These are phyloP conservation scores for Phaethon lepturus DNA, from an alignment of 2,113 vertebrate genomes.

Conservation along the genomic window DNA sequence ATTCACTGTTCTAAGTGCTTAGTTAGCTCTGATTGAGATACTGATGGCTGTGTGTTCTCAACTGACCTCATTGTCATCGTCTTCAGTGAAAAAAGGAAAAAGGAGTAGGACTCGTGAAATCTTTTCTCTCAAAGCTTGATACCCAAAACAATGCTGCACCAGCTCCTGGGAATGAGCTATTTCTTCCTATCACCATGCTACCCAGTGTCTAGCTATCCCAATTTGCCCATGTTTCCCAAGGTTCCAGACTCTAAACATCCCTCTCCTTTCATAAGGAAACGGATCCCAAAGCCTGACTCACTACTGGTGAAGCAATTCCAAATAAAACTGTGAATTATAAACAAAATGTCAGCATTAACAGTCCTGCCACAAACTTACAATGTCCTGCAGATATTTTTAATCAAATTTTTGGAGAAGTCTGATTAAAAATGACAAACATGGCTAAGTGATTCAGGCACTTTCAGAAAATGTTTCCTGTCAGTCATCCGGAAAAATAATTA, in stretches of 20 bases:
- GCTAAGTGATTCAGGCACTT: not conserved
- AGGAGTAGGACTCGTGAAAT: not conserved
- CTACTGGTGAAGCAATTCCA: not conserved
- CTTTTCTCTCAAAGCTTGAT: not conserved
- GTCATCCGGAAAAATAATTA: not conserved
- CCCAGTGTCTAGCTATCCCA: not conserved
- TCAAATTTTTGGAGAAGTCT: not conserved
- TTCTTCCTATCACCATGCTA: not conserved
- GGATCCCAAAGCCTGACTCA: not conserved
- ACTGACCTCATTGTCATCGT: not conserved
- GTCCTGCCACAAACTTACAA: not conserved
- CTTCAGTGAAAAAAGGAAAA: not conserved
- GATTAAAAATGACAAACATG: not conserved
- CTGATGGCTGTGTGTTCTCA: not conserved
- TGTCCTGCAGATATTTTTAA: not conserved
- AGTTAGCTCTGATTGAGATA: not conserved
- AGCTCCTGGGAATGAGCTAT: not conserved
- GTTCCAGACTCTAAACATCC: not conserved
- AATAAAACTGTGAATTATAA: not conserved
- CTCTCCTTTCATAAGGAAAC: not conserved
- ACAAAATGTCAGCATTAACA: not conserved
- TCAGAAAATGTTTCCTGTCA: not conserved
- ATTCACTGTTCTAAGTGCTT: not conserved
- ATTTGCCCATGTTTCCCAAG: not conserved
- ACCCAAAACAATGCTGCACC: fast-evolving